Evolutionary conservation across 2,797 vertebrate species (phyloP).

Genomic region (Gadopsis marmoratus): DNA sequence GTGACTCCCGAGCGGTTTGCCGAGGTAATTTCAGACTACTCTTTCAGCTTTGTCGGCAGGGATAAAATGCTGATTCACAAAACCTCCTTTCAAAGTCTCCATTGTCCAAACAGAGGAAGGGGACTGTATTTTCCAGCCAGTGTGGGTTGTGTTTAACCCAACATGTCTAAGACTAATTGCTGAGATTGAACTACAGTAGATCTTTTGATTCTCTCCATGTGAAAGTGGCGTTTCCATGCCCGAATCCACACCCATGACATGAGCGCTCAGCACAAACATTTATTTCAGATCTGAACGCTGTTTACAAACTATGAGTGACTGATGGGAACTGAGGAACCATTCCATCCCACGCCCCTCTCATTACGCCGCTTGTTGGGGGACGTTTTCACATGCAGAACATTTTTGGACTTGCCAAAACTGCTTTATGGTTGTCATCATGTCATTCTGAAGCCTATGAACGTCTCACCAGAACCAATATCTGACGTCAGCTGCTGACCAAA

Average conservation of each 20-base stretch:
- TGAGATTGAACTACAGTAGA: conserved; percentile 63
- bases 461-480: conserved; percentile 48
- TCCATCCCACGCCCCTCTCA: conserved; percentile 50
- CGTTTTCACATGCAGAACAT: conserved; percentile 44
- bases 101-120: conserved; percentile 55
- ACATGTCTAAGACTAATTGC: conserved; percentile 64
- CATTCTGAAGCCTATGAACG: conserved; percentile 37
- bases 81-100: conserved; percentile 62
- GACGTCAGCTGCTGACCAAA: conserved; percentile 62
- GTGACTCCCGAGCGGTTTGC: conserved; percentile 40
- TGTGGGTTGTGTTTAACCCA: conserved; percentile 53
- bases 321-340: conserved; percentile 57
- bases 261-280: conserved; percentile 64
- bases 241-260: conserved; percentile 55
- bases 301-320: conserved; percentile 76
- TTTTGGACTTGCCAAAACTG: conserved; percentile 54
- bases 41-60: conserved; percentile 45
- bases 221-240: conserved; percentile 62
- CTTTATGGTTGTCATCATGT: conserved; percentile 57
- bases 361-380: conserved; percentile 43
- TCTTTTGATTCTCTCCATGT: conserved; percentile 68
- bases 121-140: conserved; percentile 66
- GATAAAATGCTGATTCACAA: conserved; percentile 64
- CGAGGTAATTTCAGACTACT: conserved; percentile 44
- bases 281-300: conserved; percentile 64